Conservation (phyloP, 2,797 vertebrate genomes). For the Rousettus madagascariensis region DNA sequence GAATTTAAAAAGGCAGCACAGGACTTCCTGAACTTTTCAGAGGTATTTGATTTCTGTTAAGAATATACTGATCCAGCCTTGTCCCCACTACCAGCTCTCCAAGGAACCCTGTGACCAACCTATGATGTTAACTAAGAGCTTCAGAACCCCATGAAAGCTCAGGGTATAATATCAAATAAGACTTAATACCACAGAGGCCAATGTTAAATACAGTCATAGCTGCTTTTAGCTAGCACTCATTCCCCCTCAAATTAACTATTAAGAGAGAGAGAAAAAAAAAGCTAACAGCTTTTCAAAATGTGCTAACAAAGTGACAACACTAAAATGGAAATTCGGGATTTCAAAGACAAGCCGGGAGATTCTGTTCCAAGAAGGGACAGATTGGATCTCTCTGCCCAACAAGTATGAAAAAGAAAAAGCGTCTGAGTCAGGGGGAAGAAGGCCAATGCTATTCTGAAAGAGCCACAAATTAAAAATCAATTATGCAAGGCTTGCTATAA, state of each 20-base stretch:
- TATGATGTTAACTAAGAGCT: not conserved
- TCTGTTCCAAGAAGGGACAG: slow-evolving; percentile 68
- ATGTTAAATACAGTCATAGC: not conserved
- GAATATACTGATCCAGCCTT: not conserved
- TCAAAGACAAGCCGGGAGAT: slow-evolving; percentile 61
- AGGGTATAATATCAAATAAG: not conserved
- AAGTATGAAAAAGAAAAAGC: slow-evolving; percentile 64
- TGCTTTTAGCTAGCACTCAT: not conserved
- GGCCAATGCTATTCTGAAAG: slow-evolving; percentile 66
- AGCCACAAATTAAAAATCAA: slow-evolving; percentile 77
- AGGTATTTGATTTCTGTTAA: not conserved
- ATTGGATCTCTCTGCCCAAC: slow-evolving; percentile 64
- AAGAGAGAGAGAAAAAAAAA: not conserved
- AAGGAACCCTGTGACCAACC: not conserved
- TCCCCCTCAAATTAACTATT: not conserved
- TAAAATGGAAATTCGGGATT: slow-evolving; percentile 58
- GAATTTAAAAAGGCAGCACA: not conserved
- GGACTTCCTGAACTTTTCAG: not conserved
- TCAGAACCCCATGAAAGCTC: not conserved
- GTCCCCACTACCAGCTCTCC: not conserved
- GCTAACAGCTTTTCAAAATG: slow-evolving; percentile 9
- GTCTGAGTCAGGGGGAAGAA: slow-evolving; percentile 67
- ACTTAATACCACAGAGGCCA: not conserved
- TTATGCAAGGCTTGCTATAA: slow-evolving; percentile 73
- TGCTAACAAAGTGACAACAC: slow-evolving; percentile 13